Evolutionary conservation across 2,113 vertebrate genomes (phyloP), one percentile per base, ranked within the genome.

Genomic region (Typhlomys cinereus): DNA sequence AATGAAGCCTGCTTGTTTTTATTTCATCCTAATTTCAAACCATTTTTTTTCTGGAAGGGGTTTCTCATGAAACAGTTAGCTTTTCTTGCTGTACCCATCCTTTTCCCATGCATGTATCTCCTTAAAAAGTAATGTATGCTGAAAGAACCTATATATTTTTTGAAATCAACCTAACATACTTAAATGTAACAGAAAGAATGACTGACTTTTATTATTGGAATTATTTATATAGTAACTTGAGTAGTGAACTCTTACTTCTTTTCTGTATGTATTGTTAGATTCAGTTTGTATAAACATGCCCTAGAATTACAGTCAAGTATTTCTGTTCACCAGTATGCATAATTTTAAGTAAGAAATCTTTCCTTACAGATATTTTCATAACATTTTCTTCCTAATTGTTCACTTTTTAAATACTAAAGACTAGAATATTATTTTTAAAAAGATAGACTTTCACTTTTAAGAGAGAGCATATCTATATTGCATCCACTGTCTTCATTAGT

Each of bases 271-370:
- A 7, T 27, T 79, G 64, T 48, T 92, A 88, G 54, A 6, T 1
- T 75, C 17, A 14, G 15, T 67, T 76, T 86, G 8, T 57, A 70
- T 66, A n/a, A 78, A 52, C 75, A 1, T 14, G 81, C 1, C 52
- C 92, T 46, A 52, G 69, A 17, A 7, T 54, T 71, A 66, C 54
- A 13, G 14, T 10, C 83, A 76, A 78, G 2, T 2, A 57, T 27
- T 29, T 34, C 7, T 74, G 1, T 89, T 92, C 39, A 70, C 89
- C 13, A 89, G 29, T 79, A 46, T 73, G 31, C 67, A 88, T 78
- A 79, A 83, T 50, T 86, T 39, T 46, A 83, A 92, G 87, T 83
- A 29, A 64, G 4, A 75, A 2, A 90, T 66, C 10, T 89, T 73
- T 91, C 39, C 21, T 80, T 89, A 80, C 39, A 78, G 57, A 59